Base-by-base conservation (phyloP, 2,888 invertebrate genomes). In the Drosophila pseudotakahashii region DNA sequence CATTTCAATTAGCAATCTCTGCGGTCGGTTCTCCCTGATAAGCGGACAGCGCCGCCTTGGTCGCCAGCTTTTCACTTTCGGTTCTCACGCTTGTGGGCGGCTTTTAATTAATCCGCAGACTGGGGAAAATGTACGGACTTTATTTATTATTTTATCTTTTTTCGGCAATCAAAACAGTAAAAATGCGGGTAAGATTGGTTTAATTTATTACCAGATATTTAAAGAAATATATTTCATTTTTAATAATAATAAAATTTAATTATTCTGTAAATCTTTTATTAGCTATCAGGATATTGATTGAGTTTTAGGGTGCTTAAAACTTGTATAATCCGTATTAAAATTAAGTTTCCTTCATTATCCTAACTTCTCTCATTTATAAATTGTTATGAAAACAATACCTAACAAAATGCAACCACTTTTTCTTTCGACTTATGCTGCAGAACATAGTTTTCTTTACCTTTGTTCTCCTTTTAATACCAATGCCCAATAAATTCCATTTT, bases 1-100 rank as follows among this genome's bases (percentile, higher is more conserved):
- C 79, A 79, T 79, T 74, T 74, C 74, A 79, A 79, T 79, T 77
- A 79, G 73, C 52, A 32, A 47, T 59, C 47, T 62, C 37, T 11
- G 36, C 42, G 23, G 53, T 44, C 13, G 47, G 50, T 58, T 58
- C 42, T 41, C n/a, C n/a, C 58, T 76, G 81, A 76, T 81, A 72
- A 79, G 78, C 63, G 52, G 48, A 48, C 50, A 57, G 36, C 26
- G 14, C 41, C 47, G 62, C 42, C 45, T 34, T 23, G 55, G 71
- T 60, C 58, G 51, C 14, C 14, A 52, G 51, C 57, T 52, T 72
- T 81, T 76, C 66, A 66, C 68, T 81, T 75, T 72, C 47, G 44
- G 79, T 62, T 78, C 78, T 66, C 78, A 78, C 78, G 81, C 51
- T 76, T n/a, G 32, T 58, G 63, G 63, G 52, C 36, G 68, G 58